Conservation (phyloP, 2,888 invertebrate species). For the Molorchus minor region DNA sequence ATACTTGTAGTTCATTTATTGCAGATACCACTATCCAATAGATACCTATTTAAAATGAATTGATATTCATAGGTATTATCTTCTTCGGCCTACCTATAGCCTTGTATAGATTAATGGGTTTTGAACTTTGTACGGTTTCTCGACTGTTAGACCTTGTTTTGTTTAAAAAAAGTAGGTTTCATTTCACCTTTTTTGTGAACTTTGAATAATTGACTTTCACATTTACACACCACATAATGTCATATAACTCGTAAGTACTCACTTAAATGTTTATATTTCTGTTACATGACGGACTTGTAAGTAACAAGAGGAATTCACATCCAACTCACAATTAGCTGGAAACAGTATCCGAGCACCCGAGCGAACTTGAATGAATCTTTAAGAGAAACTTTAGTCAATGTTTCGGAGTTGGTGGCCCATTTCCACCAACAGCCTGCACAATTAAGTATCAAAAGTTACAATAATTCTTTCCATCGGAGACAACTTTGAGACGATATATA, state of each 20-base stretch:
- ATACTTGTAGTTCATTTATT: too few relatives aligned
- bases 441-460: background rate
- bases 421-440: slow-evolving; percentile 1
- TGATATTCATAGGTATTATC: too few relatives aligned
- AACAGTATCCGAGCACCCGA: slow-evolving; percentile 34
- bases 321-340: slow-evolving; percentile 33
- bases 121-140: too few relatives aligned
- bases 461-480: background rate
- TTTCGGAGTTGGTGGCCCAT: background rate
- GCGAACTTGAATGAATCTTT: slow-evolving; percentile 33
- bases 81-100: too few relatives aligned
- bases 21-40: too few relatives aligned
- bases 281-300: slow-evolving; percentile 27
- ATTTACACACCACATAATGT: background rate
- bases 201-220: too few relatives aligned
- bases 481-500: too few relatives aligned
- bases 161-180: too few relatives aligned
- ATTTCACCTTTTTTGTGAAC: too few relatives aligned
- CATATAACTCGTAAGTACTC: background rate
- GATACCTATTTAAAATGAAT: too few relatives aligned
- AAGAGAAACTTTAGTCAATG: slow-evolving; percentile 24
- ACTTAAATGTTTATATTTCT: background rate
- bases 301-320: slow-evolving; percentile 33
- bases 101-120: too few relatives aligned
- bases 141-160: too few relatives aligned